A percentile compares a stretch with the other conserved stretches of the same genome.
Conservation (phyloP, 2,888 invertebrate genomes). For the Cataglyphis altisquamis region DNA sequence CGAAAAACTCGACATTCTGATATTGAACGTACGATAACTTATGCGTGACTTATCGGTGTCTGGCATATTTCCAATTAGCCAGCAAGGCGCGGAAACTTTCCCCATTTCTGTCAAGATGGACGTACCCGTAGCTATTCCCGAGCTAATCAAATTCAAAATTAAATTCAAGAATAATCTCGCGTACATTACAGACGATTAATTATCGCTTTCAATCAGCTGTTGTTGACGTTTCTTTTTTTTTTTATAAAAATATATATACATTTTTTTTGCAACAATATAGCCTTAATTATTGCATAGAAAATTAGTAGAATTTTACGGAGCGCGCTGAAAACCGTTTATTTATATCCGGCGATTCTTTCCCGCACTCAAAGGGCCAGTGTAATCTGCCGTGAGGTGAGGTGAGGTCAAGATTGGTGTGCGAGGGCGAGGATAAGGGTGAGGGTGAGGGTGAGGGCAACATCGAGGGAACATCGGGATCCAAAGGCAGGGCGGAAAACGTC, state of each 20-base stretch:
- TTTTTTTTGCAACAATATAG: not conserved
- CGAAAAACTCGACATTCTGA: not conserved
- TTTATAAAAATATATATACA: too few species aligned
- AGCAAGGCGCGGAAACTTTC: conserved; percentile 8
- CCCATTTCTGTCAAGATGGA: conserved; percentile 1
- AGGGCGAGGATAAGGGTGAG: not conserved
- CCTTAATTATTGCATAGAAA: conserved; percentile 6
- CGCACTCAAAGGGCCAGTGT: conserved; percentile 47
- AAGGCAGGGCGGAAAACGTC: conserved; percentile 76
- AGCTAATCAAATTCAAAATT: conserved; percentile 3
- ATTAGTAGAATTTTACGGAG: not conserved
- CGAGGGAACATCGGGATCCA: conserved; percentile 79
- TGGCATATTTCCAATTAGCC: conserved; percentile 31
- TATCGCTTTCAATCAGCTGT: not conserved
- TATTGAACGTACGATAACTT: not conserved
- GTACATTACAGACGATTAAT: not conserved
- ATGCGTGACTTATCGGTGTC: not conserved
- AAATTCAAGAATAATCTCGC: conserved; percentile 6
- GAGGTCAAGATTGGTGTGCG: conserved; percentile 53
- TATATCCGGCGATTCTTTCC: conserved; percentile 32
- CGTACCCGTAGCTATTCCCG: not conserved
- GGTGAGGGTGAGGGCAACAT: conserved; percentile 7
- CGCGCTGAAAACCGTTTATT: conserved; percentile 38
- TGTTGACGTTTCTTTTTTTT: not conserved
- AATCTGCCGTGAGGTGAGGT: conserved; percentile 49